phyloP scores from a whole-genome alignment of 2,113 vertebrate genomes.

The Craseonycteris thonglongyai region DNA sequence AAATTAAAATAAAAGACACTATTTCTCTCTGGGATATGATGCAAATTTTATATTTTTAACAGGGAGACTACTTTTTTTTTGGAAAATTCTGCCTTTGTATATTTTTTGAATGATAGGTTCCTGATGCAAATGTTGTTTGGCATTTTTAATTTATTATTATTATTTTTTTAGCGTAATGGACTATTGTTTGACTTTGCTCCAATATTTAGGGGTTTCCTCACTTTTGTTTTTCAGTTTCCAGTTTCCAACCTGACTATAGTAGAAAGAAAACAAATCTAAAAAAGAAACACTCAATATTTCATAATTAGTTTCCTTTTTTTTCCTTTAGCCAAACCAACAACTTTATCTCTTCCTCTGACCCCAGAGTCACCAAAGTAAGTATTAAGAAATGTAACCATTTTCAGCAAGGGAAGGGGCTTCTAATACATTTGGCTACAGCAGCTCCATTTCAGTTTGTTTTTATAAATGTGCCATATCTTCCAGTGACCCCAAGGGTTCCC shows the following conservation, averaged over 20 bases:
- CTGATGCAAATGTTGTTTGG: slow-evolving; percentile 37
- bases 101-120: slow-evolving; percentile 45
- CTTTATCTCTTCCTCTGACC: slow-evolving; percentile 99
- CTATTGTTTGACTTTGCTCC: slow-evolving; percentile 52
- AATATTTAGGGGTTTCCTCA: slow-evolving; percentile 40
- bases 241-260: slow-evolving; percentile 43
- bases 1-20: slow-evolving; percentile 75
- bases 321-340: slow-evolving; percentile 97
- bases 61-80: slow-evolving; percentile 34
- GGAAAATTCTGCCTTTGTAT: slow-evolving; percentile 36
- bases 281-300: slow-evolving; percentile 63
- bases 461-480: slow-evolving; percentile 94
- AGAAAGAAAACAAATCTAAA: slow-evolving; percentile 60
- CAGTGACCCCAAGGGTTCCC: slow-evolving; percentile 99
- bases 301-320: slow-evolving; percentile 81
- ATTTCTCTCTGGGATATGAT: slow-evolving; percentile 70
- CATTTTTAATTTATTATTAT: no score
- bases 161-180: slow-evolving; percentile 43
- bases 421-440: slow-evolving; percentile 90
- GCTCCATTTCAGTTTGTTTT: slow-evolving; percentile 87
- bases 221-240: slow-evolving; percentile 33
- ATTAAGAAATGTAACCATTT: slow-evolving; percentile 90
- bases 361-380: slow-evolving; percentile 99
- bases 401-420: slow-evolving; percentile 89
- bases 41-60: slow-evolving; percentile 63